Percentiles rank a stretch among this genome's conserved stretches.
These are phyloP conservation scores for Myotis yumanensis DNA, from an alignment of 2,113 vertebrate species.

Conservation along the genomic window DNA sequence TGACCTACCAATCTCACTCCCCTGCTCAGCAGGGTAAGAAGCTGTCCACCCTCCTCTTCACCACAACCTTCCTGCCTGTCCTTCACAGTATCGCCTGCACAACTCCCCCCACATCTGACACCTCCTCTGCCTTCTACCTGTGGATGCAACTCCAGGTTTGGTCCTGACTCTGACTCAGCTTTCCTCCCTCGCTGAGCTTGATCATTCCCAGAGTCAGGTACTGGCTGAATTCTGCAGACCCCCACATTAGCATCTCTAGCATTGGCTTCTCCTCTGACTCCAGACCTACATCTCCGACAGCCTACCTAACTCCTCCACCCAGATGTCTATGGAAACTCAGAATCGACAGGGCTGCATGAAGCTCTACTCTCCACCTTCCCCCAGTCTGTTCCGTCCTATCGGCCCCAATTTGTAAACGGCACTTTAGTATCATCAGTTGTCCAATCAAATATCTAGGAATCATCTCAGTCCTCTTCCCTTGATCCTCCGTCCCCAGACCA, in stretches of 20 bases:
- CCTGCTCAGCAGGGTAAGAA: background rate
- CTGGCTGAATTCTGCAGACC: background rate
- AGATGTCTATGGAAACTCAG: background rate
- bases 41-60: no score
- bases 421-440: background rate
- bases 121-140: background rate
- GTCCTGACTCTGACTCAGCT: background rate
- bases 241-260: background rate
- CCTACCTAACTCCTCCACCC: background rate
- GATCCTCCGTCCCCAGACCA: background rate
- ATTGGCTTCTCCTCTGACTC: background rate
- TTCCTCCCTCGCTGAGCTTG: background rate
- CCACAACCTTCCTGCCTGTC: background rate
- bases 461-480: background rate
- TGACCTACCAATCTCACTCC: background rate
- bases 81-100: background rate
- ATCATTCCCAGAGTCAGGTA: background rate
- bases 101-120: background rate
- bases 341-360: background rate
- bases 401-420: background rate
- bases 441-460: background rate
- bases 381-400: background rate
- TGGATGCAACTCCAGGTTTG: background rate
- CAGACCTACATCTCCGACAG: background rate
- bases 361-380: background rate